Evolutionary conservation across 92 coral and sea anemone genomes (phyloP), one percentile per base, ranked within the genome.

Genomic region (Bergia sp.): DNA sequence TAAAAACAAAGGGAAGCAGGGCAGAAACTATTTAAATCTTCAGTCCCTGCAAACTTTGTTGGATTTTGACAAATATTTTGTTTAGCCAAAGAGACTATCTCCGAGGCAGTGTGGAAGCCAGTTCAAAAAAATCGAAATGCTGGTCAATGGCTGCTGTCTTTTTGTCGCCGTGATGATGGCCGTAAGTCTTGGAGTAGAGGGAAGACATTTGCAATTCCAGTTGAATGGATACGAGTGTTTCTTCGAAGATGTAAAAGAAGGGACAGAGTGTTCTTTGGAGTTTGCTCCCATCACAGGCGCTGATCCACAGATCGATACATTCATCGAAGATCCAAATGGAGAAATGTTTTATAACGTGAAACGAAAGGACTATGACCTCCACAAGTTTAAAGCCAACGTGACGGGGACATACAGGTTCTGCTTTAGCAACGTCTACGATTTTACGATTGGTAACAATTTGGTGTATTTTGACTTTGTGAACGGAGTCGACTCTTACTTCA

Each of bases 211-310:
- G 83, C 99, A 97, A 87, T 94, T 97, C 88, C 97, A 94, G 80
- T 91, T 97, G 21, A 97, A 94, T 85, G 99, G 99, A 42, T 97
- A 92, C 76, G 99, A 97, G 73, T 97, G 99, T 80, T 97, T 97
- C 91, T 95, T 92, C 91, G 98, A 97, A 89, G 96, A 95, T 49
- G 93, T 97, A 57, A 92, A 67, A 40, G 94, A 93, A 80, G 96
- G 96, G 13, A 95, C 95, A 0, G 96, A 96, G 20, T 97, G 99
- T 77, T 94, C 99, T 15, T 73, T 97, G 37, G 99, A 97, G 82
- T 97, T 90, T 80, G 99, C 99, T 13, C 99, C 99, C 1, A 97
- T 97, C 10, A 94, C 98, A 0, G 99, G 99, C 74, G 96, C 94
- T 20, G 98, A 97, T 61, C 99, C 99, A 0, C 95, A 94, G 65